Evolutionary conservation across 2,797 vertebrate species (phyloP).

Genomic region (Mormyrops boulengeri): DNA sequence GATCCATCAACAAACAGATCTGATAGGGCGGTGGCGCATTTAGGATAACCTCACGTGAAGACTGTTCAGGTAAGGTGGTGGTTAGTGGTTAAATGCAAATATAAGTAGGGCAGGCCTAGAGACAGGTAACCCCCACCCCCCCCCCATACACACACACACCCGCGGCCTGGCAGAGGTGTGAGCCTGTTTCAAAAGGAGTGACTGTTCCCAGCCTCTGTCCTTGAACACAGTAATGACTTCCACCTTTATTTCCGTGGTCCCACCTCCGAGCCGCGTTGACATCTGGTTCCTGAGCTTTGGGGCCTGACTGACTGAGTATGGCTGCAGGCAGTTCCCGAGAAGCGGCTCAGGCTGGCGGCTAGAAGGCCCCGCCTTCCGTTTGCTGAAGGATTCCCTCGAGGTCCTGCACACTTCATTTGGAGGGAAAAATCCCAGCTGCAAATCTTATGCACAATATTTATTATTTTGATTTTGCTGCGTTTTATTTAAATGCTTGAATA

Average conservation of each 20-base stretch:
- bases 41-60: background rate
- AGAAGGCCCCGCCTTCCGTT: background rate
- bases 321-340: background rate
- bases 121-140: background rate
- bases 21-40: background rate
- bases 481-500: background rate
- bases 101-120: background rate
- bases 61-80: background rate
- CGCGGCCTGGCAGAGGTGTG: background rate
- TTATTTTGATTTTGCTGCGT: background rate
- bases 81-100: background rate
- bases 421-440: background rate
- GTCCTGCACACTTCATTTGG: background rate
- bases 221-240: background rate
- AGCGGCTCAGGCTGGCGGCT: background rate
- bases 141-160: background rate
- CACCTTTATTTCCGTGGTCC: background rate
- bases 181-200: background rate
- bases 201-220: background rate
- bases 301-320: background rate
- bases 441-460: background rate
- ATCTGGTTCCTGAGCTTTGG: background rate
- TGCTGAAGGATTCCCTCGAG: background rate
- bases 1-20: background rate
- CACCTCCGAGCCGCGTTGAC: background rate